These are phyloP conservation scores for Ciconia maguari DNA, from an alignment of 2,113 vertebrate species.

Conservation along the genomic window DNA sequence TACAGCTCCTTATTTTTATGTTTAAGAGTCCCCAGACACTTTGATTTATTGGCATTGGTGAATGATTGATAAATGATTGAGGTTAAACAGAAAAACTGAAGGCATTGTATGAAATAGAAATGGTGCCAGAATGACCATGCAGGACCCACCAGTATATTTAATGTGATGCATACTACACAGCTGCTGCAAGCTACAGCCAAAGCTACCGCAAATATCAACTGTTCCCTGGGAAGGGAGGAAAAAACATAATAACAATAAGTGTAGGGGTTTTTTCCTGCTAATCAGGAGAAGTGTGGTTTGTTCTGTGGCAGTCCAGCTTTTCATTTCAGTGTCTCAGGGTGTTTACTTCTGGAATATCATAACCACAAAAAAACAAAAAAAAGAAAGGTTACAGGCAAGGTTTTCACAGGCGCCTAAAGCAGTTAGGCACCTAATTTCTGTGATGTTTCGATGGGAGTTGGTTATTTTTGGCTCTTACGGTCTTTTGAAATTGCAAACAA, in stretches of 20 bases:
- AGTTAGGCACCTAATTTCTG: neutral
- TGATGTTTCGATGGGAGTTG: neutral
- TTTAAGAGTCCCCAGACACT: conserved; percentile 70
- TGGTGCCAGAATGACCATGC: conserved; percentile 38
- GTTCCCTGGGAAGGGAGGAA: conserved; percentile 23
- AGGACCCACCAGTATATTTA: conserved; percentile 59
- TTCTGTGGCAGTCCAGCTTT: neutral
- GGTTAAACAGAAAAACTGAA: conserved; percentile 63
- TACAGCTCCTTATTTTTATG: conserved; percentile 73
- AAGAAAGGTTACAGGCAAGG: neutral
- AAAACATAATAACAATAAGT: neutral
- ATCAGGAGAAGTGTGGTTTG: neutral
- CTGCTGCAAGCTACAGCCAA: conserved; percentile 19
- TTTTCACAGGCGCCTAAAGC: neutral
- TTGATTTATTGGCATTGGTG: conserved; percentile 70
- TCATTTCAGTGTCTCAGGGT: neutral
- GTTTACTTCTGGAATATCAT: conserved; percentile 6
- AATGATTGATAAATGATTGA: conserved; percentile 70
- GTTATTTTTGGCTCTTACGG: neutral
- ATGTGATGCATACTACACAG: conserved; percentile 19
- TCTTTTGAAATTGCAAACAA: neutral
- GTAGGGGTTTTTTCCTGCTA: neutral
- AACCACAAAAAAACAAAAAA: neutral
- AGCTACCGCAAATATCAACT: conserved; percentile 55
- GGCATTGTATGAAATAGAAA: conserved; percentile 65